Evolutionary conservation across 2,888 invertebrate genomes (phyloP).

Genomic region (Stenichneumon culpator): DNA sequence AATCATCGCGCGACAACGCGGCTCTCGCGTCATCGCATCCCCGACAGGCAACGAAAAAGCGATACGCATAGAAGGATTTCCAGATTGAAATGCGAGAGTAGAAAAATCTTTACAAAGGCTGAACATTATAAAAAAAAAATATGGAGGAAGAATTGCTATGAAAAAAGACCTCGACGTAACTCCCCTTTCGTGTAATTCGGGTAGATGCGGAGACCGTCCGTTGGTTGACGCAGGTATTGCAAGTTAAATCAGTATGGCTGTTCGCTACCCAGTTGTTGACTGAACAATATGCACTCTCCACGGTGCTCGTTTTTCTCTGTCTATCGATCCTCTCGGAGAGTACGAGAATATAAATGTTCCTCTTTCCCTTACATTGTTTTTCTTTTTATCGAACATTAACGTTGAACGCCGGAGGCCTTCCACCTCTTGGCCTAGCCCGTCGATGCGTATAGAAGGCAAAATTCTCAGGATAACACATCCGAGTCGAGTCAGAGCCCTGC

Average conservation of each 20-base stretch:
- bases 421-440: background rate
- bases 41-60: conserved; percentile 60
- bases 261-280: no score
- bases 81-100: conserved; percentile 49
- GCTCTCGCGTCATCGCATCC: conserved; percentile 76
- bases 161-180: conserved; percentile 17
- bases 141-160: conserved; percentile 4
- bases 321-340: no score
- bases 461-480: no score
- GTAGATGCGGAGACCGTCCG: background rate
- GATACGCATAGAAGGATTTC: conserved; percentile 33
- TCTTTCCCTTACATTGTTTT: no score
- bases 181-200: background rate
- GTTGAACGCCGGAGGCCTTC: no score
- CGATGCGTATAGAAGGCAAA: background rate
- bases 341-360: no score
- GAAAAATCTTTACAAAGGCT: conserved; percentile 60
- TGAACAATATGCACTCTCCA: conserved; percentile 17
- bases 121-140: conserved; percentile 62
- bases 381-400: no score
- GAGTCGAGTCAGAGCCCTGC: background rate
- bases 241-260: background rate
- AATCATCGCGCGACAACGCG: conserved; percentile 77
- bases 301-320: conserved; percentile 6
- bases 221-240: background rate